Evolutionary conservation across 2,888 invertebrate species (phyloP), one percentile per base, ranked within the genome.

Genomic region (Timema podura): DNA sequence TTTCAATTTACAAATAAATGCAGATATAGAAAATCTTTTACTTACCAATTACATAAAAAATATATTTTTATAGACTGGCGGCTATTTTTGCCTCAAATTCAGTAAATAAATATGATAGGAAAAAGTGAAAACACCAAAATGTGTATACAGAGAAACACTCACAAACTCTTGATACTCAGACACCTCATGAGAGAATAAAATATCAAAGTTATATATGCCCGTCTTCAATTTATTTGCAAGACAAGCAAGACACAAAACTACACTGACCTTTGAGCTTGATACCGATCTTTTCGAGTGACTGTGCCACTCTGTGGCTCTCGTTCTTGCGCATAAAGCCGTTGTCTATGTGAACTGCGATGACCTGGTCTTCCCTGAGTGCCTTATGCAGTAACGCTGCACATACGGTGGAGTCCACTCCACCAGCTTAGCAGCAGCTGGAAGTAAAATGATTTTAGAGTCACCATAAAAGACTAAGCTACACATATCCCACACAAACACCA

Each of bases 361-460:
- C 90, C 82, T 96, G 95, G 77, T 93, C 92, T 76, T 91, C 90
- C 72, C 89, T 87, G 67, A 99, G 85, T 10, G 98, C 96, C 80
- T 92, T 92, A 81, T 94, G 91, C 68, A 99, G 85, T 72, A 99
- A 84, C 44, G 98, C 98, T 46, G 98, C 98, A 84, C 98, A 99
- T 10, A 99, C 99, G n/a, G 98, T 96, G 0, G 98, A 99, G 83
- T 99, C 99, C 6, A 99, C 99, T 46, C 99, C 99, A 30, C 99
- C 99, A n/a, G 81, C 98, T 98, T 68, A 97, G 91, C 79, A 98
- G 82, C 80, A 96, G 88, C 91, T 96, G 79, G 11, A 79, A 79
- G 69, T 51, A 73, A n/a, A 30, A 3, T 30, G 30, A 3, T 30
- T 30, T 30, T 30, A 30, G 30, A 30, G 30, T 30, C 3, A 30